Conservation (phyloP, 2,113 vertebrate genomes). For the Sterna hirundo region DNA sequence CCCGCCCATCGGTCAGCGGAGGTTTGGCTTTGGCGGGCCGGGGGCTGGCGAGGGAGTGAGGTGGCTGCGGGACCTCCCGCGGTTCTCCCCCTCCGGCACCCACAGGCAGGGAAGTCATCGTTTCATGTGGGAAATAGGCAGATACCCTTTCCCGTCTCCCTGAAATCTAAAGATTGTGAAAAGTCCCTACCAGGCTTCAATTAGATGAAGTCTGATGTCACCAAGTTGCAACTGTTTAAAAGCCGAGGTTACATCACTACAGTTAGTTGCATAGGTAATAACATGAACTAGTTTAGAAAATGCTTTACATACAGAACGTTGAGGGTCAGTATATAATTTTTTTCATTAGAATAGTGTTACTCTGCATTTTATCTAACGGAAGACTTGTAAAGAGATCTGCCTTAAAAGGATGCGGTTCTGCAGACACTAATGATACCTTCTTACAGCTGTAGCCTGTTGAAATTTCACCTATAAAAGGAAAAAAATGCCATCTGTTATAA, state of each 20-base stretch:
- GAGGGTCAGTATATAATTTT: not conserved
- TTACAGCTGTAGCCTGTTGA: not conserved
- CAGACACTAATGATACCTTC: not conserved
- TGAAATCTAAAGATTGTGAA: not conserved
- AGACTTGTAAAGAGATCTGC: not conserved
- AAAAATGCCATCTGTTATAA: not conserved
- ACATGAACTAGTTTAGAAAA: not conserved
- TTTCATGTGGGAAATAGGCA: not conserved
- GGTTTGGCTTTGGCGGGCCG: not conserved
- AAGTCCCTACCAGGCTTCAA: not conserved
- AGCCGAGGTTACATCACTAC: not conserved
- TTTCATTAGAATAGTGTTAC: not conserved
- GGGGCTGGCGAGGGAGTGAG: conserved; percentile 17
- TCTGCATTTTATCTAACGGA: not conserved
- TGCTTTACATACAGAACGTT: not conserved
- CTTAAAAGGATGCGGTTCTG: not conserved
- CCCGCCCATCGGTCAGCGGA: not conserved
- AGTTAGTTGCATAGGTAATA: not conserved
- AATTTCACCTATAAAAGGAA: not conserved
- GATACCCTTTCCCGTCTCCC: not conserved
- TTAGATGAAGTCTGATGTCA: not conserved
- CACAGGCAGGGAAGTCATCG: not conserved
- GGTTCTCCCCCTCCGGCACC: not conserved
- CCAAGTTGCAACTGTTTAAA: not conserved
- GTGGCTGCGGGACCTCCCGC: not conserved